A percentile compares a stretch with the other conserved stretches of the same genome.
These are phyloP conservation scores for Pangasianodon gigas DNA, from an alignment of 2,113 vertebrate species.

Conservation along the genomic window DNA sequence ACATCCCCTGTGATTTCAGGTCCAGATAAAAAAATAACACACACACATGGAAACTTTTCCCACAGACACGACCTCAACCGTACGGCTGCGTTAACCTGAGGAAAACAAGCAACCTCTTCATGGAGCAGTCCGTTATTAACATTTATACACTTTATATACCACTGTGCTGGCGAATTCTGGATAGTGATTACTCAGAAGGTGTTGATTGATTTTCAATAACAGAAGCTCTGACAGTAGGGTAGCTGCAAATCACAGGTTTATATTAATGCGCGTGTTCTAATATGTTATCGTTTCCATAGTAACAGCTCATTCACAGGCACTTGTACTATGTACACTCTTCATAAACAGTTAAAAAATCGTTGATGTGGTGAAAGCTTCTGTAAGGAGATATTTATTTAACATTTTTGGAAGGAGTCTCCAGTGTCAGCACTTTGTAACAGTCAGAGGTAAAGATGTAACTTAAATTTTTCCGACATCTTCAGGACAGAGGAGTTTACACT, in stretches of 20 bases:
- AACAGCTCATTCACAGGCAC: neutral
- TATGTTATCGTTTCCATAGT: neutral
- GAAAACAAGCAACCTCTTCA: conserved; percentile 60
- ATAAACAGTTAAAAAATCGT: neutral
- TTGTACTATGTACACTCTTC: neutral
- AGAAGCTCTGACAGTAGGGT: neutral
- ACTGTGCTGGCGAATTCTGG: neutral
- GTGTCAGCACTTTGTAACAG: neutral
- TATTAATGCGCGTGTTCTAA: neutral
- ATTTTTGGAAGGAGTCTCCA: neutral
- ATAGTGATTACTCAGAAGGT: neutral
- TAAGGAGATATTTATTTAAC: neutral
- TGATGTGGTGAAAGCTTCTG: neutral
- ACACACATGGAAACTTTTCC: conserved; percentile 58
- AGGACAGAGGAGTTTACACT: neutral
- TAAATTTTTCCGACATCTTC: neutral
- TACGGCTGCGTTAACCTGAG: conserved; percentile 65
- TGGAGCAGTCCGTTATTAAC: neutral
- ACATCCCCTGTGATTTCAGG: conserved; percentile 76
- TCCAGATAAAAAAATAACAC: conserved; percentile 67
- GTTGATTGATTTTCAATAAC: neutral
- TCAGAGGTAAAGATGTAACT: neutral
- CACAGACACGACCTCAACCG: conserved; percentile 65
- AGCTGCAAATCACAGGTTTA: neutral
- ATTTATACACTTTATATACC: neutral